Conservation (phyloP, 2,888 invertebrate species). For the Pachycephus smyrnensis region DNA sequence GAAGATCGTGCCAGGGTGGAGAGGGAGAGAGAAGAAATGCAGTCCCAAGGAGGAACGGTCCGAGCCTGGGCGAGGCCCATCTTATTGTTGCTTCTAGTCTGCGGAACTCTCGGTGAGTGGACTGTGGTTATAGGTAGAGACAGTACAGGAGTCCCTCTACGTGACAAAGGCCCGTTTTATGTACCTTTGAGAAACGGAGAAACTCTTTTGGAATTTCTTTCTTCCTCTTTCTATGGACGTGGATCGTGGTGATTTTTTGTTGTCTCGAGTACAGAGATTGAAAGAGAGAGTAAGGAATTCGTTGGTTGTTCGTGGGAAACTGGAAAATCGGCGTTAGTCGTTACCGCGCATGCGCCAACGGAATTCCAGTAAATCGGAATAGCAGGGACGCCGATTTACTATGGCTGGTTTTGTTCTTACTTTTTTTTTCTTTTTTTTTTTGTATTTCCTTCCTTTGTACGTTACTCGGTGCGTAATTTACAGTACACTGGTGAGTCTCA, state of each 20-base stretch:
- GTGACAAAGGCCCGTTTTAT: neutral
- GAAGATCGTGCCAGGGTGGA: neutral
- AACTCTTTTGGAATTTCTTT: neutral
- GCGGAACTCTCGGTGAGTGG: slow-evolving; percentile 56
- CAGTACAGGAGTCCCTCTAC: neutral
- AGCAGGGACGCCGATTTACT: neutral
- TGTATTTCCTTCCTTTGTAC: neutral
- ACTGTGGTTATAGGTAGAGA: slow-evolving; percentile 31
- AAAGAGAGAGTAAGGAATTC: neutral
- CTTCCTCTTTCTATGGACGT: neutral
- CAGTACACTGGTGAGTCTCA: neutral
- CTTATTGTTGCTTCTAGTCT: slow-evolving; percentile 43
- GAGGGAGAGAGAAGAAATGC: slow-evolving; percentile 10
- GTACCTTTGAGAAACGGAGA: neutral
- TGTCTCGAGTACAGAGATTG: neutral
- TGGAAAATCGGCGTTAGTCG: neutral
- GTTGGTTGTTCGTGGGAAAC: neutral
- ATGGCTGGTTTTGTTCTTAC: neutral
- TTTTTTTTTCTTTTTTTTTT: no score
- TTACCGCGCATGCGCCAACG: neutral
- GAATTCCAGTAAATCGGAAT: neutral
- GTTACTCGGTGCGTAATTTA: neutral
- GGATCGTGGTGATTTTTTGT: neutral
- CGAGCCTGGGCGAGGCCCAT: slow-evolving; percentile 27
- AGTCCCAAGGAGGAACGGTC: slow-evolving; percentile 26